These are phyloP conservation scores for Fragum whitleyi DNA, from an alignment of 2,888 invertebrate genomes.

Conservation along the genomic window DNA sequence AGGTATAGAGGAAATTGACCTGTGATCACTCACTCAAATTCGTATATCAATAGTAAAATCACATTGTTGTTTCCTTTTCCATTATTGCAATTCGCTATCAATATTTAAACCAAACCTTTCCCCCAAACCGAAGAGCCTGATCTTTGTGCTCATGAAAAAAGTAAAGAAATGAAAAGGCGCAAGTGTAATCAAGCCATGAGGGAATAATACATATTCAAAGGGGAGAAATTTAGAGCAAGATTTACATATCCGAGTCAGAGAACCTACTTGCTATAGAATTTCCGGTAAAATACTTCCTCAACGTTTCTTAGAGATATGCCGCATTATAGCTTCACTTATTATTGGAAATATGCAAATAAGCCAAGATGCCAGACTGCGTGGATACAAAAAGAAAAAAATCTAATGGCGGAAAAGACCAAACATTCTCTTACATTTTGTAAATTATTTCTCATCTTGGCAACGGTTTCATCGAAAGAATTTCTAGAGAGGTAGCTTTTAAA, in stretches of 20 bases:
- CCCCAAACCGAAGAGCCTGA: no score
- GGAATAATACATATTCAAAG: not conserved
- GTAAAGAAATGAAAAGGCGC: no score
- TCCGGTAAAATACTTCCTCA: not conserved
- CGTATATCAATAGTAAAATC: no score
- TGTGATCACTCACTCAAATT: no score
- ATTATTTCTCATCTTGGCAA: not conserved
- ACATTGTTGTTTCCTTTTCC: no score
- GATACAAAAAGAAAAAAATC: slow-evolving; percentile 6
- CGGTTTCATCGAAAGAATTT: no score
- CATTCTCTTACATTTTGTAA: not conserved
- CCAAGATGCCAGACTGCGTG: slow-evolving; percentile 5
- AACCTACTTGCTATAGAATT: slow-evolving; percentile 14
- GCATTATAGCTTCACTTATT: slow-evolving; percentile 34
- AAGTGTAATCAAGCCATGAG: no score
- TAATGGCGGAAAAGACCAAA: not conserved
- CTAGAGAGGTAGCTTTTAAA: no score
- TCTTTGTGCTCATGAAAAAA: no score
- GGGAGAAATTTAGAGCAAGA: not conserved
- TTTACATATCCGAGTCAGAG: slow-evolving; percentile 11
- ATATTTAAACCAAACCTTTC: no score
- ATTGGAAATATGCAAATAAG: slow-evolving; percentile 38
- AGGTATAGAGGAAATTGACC: no score
- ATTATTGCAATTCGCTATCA: no score
- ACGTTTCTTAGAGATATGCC: slow-evolving; percentile 7